Evolutionary conservation across 1,140 invertebrate species (phyloP).

Genomic region (Octopus sinensis): DNA sequence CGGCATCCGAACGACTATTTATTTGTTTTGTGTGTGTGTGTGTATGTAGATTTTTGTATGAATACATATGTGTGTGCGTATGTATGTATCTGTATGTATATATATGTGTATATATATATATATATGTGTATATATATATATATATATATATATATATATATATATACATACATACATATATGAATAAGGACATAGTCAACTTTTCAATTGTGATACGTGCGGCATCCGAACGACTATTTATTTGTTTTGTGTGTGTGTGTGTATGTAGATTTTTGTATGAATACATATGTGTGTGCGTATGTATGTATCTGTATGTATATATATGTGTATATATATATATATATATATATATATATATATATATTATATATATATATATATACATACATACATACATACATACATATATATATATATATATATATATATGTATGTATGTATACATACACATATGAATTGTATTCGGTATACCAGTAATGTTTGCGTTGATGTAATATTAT

Average conservation of each 20-base stretch:
- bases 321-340: background rate
- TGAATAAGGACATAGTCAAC: too few relatives aligned
- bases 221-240: too few relatives aligned
- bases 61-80: background rate
- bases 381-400: background rate
- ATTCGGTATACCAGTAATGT: too few relatives aligned
- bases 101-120: background rate
- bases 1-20: background rate
- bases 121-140: background rate
- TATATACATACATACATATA: background rate
- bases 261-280: background rate
- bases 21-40: background rate
- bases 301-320: background rate
- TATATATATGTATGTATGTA: background rate
- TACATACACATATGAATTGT: background rate
- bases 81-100: background rate
- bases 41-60: background rate
- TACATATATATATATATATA: background rate
- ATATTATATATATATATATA: background rate
- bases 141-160: conserved; percentile 5
- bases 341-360: background rate
- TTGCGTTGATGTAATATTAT: too few relatives aligned
- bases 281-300: background rate
- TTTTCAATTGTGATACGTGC: too few relatives aligned
- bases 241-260: background rate